phyloP scores from a whole-genome alignment of 2,113 vertebrate genomes.

The Pituophis catenifer region DNA sequence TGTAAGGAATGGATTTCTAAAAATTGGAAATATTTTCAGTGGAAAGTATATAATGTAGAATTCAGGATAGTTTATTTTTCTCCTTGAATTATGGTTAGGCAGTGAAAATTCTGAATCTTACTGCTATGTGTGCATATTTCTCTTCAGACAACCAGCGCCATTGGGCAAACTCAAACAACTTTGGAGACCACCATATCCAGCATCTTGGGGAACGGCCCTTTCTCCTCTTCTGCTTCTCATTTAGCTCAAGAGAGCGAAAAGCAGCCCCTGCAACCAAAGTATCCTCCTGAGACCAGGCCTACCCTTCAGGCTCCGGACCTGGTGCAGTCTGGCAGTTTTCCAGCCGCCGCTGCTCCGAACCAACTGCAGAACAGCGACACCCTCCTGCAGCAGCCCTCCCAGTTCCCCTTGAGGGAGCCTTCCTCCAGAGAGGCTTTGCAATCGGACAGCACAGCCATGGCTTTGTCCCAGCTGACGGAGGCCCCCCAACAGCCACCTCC shows the following conservation, averaged over 20 bases:
- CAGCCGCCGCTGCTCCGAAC: conserved; percentile 68
- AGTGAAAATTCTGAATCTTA: neutral
- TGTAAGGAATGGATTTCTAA: neutral
- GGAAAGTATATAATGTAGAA: neutral
- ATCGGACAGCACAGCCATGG: conserved; percentile 67
- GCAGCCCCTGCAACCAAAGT: conserved; percentile 75
- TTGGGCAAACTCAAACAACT: conserved; percentile 80
- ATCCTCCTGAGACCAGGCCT: conserved; percentile 78
- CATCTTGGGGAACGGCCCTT: conserved; percentile 74
- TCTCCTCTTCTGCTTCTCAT: conserved; percentile 78
- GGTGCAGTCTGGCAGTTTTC: conserved; percentile 75
- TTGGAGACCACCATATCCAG: conserved; percentile 76
- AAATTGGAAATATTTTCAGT: neutral
- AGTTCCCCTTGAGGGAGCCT: conserved; percentile 78
- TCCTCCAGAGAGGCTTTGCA: conserved; percentile 81
- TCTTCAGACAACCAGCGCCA: conserved; percentile 76
- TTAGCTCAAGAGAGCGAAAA: conserved; percentile 82
- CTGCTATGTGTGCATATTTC: conserved; percentile 24
- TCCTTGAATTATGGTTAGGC: neutral
- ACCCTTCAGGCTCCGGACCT: conserved; percentile 90
- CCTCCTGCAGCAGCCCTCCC: conserved; percentile 82
- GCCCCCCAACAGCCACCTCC: conserved; percentile 56
- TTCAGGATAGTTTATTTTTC: neutral
- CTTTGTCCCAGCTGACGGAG: conserved; percentile 68
- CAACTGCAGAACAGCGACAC: conserved; percentile 77